Evolutionary conservation across 1,140 invertebrate genomes (phyloP).

Genomic region (Prorops nasuta): DNA sequence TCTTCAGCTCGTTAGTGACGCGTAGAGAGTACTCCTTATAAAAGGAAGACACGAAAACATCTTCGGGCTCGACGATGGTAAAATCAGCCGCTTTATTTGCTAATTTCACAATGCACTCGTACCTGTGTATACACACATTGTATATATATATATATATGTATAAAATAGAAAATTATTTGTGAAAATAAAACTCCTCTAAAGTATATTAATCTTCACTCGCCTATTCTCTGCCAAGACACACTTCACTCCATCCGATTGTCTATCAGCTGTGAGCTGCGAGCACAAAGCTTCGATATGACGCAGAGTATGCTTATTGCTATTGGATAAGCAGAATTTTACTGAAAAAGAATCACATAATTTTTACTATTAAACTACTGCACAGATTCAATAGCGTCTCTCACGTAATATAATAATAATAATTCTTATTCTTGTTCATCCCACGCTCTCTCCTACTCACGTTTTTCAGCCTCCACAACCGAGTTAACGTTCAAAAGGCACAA

Average conservation of each 20-base stretch:
- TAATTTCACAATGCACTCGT: slow-evolving; percentile 75
- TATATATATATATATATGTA: not conserved
- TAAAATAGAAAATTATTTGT: not conserved
- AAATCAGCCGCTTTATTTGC: slow-evolving; percentile 75
- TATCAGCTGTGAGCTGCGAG: no score
- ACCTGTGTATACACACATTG: slow-evolving; percentile 50
- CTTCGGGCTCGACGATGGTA: slow-evolving; percentile 77
- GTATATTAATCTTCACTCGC: slow-evolving; percentile 37
- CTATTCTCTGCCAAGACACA: slow-evolving; percentile 68
- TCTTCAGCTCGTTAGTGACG: slow-evolving; percentile 68
- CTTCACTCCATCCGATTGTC: slow-evolving; percentile 55
- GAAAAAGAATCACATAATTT: no score
- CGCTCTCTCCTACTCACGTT: slow-evolving; percentile 25
- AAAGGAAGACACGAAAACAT: slow-evolving; percentile 68
- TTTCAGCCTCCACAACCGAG: not conserved
- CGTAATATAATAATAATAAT: no score
- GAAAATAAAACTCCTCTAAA: not conserved
- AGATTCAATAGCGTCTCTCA: no score
- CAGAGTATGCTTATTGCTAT: slow-evolving; percentile 61
- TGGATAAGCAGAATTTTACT: slow-evolving; percentile 70
- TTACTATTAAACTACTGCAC: no score
- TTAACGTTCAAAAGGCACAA: not conserved
- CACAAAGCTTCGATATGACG: slow-evolving; percentile 63
- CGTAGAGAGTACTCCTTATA: slow-evolving; percentile 66
- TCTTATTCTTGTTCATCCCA: no score